phyloP scores from a whole-genome alignment of 2,113 vertebrate genomes.

The Spheniscus mendiculus region DNA sequence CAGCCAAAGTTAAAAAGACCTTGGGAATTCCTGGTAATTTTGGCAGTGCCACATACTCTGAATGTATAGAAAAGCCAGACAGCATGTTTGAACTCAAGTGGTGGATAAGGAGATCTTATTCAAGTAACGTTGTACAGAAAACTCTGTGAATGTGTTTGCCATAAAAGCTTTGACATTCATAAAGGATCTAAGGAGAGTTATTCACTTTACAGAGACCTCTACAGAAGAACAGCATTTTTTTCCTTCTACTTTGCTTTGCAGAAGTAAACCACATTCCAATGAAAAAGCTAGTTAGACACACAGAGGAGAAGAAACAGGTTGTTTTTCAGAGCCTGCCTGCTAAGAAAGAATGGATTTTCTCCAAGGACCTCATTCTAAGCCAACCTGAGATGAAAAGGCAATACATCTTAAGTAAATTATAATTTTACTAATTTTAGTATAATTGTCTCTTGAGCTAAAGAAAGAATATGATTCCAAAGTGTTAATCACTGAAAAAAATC shows the following conservation, averaged over 20 bases:
- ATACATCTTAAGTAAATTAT: not conserved
- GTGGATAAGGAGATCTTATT: not conserved
- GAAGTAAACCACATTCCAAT: not conserved
- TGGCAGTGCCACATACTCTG: not conserved
- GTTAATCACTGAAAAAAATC: not conserved
- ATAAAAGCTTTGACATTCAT: not conserved
- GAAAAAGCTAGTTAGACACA: not conserved
- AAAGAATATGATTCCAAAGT: not conserved
- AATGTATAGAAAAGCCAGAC: not conserved
- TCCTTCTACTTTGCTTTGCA: not conserved
- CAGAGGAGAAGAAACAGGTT: not conserved
- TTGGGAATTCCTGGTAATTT: not conserved
- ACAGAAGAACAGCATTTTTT: not conserved
- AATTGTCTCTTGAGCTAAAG: not conserved
- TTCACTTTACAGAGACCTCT: not conserved
- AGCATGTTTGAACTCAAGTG: not conserved
- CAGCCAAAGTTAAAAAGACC: not conserved
- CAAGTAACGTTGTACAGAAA: not conserved
- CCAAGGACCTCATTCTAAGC: not conserved
- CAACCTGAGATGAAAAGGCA: not conserved
- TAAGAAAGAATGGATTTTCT: not conserved
- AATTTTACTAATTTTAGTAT: not conserved
- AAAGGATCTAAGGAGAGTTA: not conserved
- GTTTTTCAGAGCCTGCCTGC: not conserved
- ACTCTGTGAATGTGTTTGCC: not conserved